A percentile compares a stretch with the other conserved stretches of the same genome.
Evolutionary conservation across 2,113 vertebrate species (phyloP).

Genomic region (Ptilorrhoa leucosticta): DNA sequence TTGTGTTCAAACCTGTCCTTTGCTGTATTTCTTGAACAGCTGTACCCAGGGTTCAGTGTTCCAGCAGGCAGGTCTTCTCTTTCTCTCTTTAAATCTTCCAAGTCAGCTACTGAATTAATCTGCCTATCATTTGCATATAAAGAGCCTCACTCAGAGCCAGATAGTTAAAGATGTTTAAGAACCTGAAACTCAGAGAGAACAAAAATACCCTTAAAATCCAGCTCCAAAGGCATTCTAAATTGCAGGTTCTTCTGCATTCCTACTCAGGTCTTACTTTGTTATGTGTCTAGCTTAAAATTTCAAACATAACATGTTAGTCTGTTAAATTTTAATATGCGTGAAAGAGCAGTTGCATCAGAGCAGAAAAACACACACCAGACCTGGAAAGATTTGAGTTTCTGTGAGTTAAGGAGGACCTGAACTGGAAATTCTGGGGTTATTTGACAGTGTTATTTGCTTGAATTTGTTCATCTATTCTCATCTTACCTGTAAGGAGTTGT

Average conservation of each 20-base stretch:
- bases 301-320: neutral
- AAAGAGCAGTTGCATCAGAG: neutral
- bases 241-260: neutral
- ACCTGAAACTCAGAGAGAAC: neutral
- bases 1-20: conserved; percentile 9
- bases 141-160: neutral
- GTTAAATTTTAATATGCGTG: neutral
- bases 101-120: conserved; percentile 26
- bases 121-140: conserved; percentile 24
- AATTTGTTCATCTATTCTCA: neutral
- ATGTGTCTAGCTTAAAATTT: neutral
- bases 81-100: neutral
- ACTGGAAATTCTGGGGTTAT: neutral
- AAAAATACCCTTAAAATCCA: neutral
- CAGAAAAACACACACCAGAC: neutral
- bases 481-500: neutral
- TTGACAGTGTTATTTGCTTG: neutral
- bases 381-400: neutral
- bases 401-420: neutral
- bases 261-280: neutral
- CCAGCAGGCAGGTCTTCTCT: neutral
- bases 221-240: neutral
- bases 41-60: neutral
- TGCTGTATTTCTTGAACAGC: conserved; percentile 22
- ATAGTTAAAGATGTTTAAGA: neutral